Base-by-base conservation (phyloP, 2,113 vertebrate genomes). In the Galeopterus variegatus region DNA sequence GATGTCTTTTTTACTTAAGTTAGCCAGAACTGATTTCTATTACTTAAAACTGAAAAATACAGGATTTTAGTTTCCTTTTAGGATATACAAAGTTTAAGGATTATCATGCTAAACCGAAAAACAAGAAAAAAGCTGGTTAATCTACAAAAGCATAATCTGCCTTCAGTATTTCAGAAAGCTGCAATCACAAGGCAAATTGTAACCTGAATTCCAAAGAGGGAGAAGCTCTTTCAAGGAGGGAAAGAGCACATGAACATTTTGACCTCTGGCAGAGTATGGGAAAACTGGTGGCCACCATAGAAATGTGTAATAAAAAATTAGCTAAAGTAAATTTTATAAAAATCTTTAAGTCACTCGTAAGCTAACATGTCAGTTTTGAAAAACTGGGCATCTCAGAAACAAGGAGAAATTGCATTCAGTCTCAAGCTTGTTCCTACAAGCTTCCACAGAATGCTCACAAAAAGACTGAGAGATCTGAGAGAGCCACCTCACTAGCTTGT, bases 11-110 rank as follows among this genome's bases (percentile, higher is more conserved):
- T 31, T 76, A 36, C 41, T 79, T 77, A 79, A 88, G 45, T 90
- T 90, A 86, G 6, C 24, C n/a, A 72, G 8, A 89, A 67, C 58
- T 85, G 31, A 94, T 85, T 89, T 94, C 56, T 90, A 60, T 70
- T 26, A 62, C 69, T 95, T 77, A 65, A 76, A 87, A 73, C 23
- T 75, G 11, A 85, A 94, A 28, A 85, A 76, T 45, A 80, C 2
- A 94, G 36, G 12, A 76, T 45, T 64, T 65, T 28, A 76, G 28
- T 41, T 64, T 80, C 33, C 11, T 76, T 36, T 76, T 73, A 48
- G 5, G 50, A 65, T 85, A 6, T 48, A 54, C 13, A 58, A 65
- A 52, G 65, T 69, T 75, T 86, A 86, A 88, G 62, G 7, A 67
- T 65, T 65, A 75, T 75, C 48, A 19, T 67, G 36, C 18, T 70